Evolutionary conservation across 2,888 invertebrate genomes (phyloP).

Genomic region (Orthonychiurus folsomi): DNA sequence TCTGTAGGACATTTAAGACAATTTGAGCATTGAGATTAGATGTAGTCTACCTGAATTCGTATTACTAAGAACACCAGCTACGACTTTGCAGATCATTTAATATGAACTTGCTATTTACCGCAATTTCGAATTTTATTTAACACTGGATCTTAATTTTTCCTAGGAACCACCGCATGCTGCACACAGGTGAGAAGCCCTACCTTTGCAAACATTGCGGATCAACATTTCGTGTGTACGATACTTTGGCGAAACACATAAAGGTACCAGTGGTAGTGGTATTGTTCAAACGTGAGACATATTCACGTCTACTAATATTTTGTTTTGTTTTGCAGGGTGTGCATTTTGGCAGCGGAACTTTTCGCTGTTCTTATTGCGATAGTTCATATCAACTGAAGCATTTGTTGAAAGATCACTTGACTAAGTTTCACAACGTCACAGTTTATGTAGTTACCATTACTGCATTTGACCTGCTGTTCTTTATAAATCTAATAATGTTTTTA

Average conservation of each 20-base stretch:
- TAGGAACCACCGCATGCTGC: conserved; percentile 2
- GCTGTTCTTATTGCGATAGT: not conserved
- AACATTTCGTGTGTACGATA: not conserved
- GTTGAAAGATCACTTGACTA: not conserved
- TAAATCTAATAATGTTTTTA: too few species aligned
- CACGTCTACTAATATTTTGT: too few species aligned
- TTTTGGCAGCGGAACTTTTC: too few species aligned
- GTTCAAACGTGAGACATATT: not conserved
- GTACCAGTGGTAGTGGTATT: not conserved
- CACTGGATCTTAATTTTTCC: too few species aligned
- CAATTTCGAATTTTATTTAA: not conserved
- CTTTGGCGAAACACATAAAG: not conserved
- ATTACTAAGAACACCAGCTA: too few species aligned
- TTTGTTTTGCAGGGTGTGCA: not conserved
- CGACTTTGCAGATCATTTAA: not conserved
- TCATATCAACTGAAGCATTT: not conserved
- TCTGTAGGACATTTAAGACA: too few species aligned
- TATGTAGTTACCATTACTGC: too few species aligned
- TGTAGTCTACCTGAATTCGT: too few species aligned
- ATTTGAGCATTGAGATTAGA: too few species aligned
- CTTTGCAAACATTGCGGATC: not conserved
- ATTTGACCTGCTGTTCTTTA: too few species aligned
- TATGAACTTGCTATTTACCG: not conserved
- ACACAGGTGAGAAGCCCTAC: not conserved
- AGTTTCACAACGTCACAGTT: not conserved